phyloP scores from a whole-genome alignment of 2,888 invertebrate genomes.

The Adelognathus sp. region DNA sequence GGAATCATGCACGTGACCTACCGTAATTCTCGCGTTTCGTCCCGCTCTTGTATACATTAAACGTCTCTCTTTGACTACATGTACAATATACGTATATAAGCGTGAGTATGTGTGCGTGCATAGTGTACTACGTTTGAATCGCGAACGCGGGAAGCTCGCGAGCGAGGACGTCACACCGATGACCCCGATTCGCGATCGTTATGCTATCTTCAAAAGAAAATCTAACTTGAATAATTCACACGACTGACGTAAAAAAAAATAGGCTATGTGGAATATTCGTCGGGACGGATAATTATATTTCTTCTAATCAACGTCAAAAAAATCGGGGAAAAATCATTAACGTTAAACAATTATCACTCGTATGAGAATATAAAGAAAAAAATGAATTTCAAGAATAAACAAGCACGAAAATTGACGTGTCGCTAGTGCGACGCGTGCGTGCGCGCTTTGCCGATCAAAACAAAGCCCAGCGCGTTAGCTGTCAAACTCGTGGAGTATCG shows the following conservation, averaged over 20 bases:
- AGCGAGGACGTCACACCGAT: constrained; percentile 27
- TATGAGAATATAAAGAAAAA: not conserved
- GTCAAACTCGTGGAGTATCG: constrained; percentile 35
- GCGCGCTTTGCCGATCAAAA: constrained; percentile 42
- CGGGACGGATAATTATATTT: not conserved
- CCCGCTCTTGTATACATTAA: constrained; percentile 42
- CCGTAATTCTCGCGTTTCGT: constrained; percentile 66
- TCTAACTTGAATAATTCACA: constrained; percentile 48
- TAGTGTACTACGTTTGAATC: constrained; percentile 67
- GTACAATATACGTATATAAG: constrained; percentile 7
- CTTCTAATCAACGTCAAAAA: not conserved
- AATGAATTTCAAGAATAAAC: not conserved
- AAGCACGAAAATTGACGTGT: not conserved
- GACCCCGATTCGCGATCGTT: constrained; percentile 54
- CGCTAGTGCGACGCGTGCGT: too few relatives aligned
- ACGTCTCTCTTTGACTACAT: constrained; percentile 6
- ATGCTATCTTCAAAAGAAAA: constrained; percentile 33
- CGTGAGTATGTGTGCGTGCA: constrained; percentile 1
- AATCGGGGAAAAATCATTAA: not conserved
- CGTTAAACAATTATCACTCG: not conserved
- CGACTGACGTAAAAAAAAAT: not conserved
- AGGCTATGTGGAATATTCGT: not conserved
- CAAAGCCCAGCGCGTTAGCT: constrained; percentile 54
- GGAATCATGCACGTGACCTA: constrained; percentile 75
- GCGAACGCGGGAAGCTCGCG: constrained; percentile 69